A percentile compares a stretch with the other conserved stretches of the same genome.
These are phyloP conservation scores for Elymnias hypermnestra DNA, from an alignment of 1,140 invertebrate genomes.

Conservation along the genomic window DNA sequence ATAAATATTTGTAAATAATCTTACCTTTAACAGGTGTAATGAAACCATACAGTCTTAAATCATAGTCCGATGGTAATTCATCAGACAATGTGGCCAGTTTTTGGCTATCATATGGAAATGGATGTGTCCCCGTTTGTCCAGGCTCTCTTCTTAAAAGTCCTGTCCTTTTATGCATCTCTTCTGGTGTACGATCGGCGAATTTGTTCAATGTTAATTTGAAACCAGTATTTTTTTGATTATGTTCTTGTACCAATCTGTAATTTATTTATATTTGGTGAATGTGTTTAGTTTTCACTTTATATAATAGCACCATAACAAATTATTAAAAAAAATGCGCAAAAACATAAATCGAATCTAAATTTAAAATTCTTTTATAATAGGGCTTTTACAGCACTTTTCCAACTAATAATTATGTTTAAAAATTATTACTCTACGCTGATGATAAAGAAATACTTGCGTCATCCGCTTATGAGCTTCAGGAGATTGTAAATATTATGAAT, in stretches of 20 bases:
- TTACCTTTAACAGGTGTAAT: slow-evolving; percentile 93
- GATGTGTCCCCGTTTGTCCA: slow-evolving; percentile 75
- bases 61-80: slow-evolving; percentile 83
- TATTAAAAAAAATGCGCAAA: neutral
- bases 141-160: slow-evolving; percentile 30
- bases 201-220: slow-evolving; percentile 49
- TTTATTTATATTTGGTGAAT: neutral
- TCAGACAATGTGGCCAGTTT: slow-evolving; percentile 32
- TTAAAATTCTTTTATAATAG: no score
- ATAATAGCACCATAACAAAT: no score
- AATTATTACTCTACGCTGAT: no score
- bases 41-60: slow-evolving; percentile 91
- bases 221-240: slow-evolving; percentile 36
- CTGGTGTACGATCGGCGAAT: slow-evolving; percentile 46
- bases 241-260: slow-evolving; percentile 12
- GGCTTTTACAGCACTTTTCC: no score
- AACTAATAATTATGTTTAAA: no score
- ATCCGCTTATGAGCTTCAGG: no score
- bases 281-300: neutral
- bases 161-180: slow-evolving; percentile 40
- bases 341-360: no score
- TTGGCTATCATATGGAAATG: slow-evolving; percentile 80
- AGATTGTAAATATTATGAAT: no score
- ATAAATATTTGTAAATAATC: no score
- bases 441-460: neutral